A percentile compares a stretch with the other conserved stretches of the same genome.
Conservation (phyloP, 2,113 vertebrate genomes). For the Chaetodon auriga region DNA sequence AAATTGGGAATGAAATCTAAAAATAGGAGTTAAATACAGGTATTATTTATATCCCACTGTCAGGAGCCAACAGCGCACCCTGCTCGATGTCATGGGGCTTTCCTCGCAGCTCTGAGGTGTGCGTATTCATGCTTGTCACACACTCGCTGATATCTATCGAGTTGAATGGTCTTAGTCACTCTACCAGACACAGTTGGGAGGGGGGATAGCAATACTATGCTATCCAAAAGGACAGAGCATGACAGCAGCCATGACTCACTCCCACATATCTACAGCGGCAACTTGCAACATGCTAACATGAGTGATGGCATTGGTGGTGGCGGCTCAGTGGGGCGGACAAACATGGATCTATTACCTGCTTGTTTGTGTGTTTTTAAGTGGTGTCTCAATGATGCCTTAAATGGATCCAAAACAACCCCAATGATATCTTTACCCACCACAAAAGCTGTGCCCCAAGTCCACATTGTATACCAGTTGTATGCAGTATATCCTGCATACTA, state of each 20-base stretch:
- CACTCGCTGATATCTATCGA: constrained; percentile 24
- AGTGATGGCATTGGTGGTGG: constrained; percentile 26
- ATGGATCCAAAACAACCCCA: not conserved
- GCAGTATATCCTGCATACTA: not conserved
- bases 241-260: constrained; percentile 67
- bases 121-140: constrained; percentile 6
- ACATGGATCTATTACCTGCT: constrained; percentile 15
- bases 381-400: not conserved
- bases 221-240: constrained; percentile 34
- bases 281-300: constrained; percentile 48
- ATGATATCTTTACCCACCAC: not conserved
- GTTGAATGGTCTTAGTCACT: constrained; percentile 59
- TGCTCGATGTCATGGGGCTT: constrained; percentile 45
- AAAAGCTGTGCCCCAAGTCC: not conserved
- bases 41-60: constrained; percentile 43
- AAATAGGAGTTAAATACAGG: constrained; percentile 49
- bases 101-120: constrained; percentile 18
- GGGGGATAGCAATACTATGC: constrained; percentile 25
- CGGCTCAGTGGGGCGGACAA: constrained; percentile 24
- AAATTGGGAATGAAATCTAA: constrained; percentile 23
- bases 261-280: constrained; percentile 30
- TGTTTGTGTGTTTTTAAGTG: not conserved
- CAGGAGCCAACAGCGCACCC: constrained; percentile 6
- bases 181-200: constrained; percentile 39
- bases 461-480: not conserved